Evolutionary conservation across 2,113 vertebrate species (phyloP), one percentile per base, ranked within the genome.

Genomic region (Alces alces): DNA sequence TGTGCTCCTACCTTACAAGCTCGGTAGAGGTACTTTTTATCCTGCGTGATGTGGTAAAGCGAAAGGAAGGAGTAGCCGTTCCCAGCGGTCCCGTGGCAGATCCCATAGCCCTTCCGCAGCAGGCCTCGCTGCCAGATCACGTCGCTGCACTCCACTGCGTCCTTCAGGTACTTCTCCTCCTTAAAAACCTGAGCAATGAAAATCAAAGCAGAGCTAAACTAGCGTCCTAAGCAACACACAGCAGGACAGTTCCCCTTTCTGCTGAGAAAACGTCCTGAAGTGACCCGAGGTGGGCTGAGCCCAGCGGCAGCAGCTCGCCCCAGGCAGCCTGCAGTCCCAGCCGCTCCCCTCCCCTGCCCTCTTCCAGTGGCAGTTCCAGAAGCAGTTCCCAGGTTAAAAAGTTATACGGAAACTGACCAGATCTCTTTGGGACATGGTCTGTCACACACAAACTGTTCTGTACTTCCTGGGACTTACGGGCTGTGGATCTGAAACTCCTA

Each of bases 141-240:
- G 82, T 99, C 99, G 0, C 99, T 99, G 45, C 99, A 99, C 2
- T 99, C 99, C 96, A 99, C 96, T 5, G 99, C 99, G 52, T 99
- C 99, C 95, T 99, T 99, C 98, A 99, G 92, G 97, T 99, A 99
- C 94, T 99, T 99, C 47, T 99, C 99, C 93, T 99, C 99, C 97
- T 99, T 99, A 97, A 99, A 99, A 39, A 99, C 98, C 99, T 99
- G 92, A 30, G 60, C n/a, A 78, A 80, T 14, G 47, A 93, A 93
- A 93, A 36, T 11, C 91, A 86, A n/a, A 89, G 55, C 28, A 12
- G 14, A 30, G 28, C 27, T 14, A 58, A 10, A 17, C 83, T 7
- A 30, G 27, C 1, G 6, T 33, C 52, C 64, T 83, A 3, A 19
- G 3, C 27, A 8, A 76, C 5, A 39, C 85, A 14, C 2, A 50